Evolutionary conservation across 1,140 invertebrate species (phyloP).

Genomic region (Pentalonia nigronervosa): DNA sequence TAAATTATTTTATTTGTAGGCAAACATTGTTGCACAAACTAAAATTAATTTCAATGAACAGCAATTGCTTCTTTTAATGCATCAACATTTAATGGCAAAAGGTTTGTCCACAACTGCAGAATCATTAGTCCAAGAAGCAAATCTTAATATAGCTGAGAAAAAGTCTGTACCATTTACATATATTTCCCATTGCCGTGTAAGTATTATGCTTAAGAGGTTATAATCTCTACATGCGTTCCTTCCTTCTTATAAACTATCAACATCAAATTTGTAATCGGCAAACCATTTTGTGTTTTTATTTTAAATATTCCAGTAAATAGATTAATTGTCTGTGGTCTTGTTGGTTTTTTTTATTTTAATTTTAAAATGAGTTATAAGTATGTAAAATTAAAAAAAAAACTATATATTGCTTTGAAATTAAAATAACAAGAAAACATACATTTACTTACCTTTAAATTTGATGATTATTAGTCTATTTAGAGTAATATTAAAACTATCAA

Average conservation of each 20-base stretch:
- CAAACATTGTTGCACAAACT: constrained; percentile 94
- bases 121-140: constrained; percentile 79
- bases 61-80: constrained; percentile 90
- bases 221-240: background rate
- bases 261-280: background rate
- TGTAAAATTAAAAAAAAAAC: background rate
- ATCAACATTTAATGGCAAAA: constrained; percentile 83
- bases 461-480: background rate
- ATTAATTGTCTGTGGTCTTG: background rate
- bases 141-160: constrained; percentile 65
- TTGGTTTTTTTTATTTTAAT: background rate
- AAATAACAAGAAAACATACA: background rate
- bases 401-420: background rate
- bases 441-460: background rate
- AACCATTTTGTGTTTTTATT: background rate
- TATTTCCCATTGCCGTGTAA: constrained; percentile 60
- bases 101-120: constrained; percentile 78
- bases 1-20: constrained; percentile 66
- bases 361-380: background rate
- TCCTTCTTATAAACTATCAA: background rate
- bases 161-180: constrained; percentile 69
- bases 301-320: background rate
- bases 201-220: background rate
- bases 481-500: background rate
- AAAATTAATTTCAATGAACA: constrained; percentile 92